Conservation (phyloP, 2,888 invertebrate species). For the Lasioglossum pauxillum region DNA sequence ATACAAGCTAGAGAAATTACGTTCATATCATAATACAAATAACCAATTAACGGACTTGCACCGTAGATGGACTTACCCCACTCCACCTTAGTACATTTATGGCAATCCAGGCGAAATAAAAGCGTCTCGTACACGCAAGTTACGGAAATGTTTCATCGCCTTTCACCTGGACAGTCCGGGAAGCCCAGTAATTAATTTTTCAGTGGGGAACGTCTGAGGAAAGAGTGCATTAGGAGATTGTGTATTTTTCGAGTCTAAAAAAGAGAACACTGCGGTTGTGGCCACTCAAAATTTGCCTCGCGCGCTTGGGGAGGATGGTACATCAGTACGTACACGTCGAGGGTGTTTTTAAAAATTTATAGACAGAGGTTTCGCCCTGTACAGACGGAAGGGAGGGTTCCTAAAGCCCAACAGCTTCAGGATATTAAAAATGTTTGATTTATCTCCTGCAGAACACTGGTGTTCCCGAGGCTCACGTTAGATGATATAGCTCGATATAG, state of each 20-base stretch:
- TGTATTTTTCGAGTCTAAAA: background rate
- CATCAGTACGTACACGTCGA: background rate
- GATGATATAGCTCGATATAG: too few species aligned
- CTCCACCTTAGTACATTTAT: background rate
- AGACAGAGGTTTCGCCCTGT: background rate
- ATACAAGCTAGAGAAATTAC: too few species aligned
- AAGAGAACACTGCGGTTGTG: background rate
- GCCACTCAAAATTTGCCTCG: background rate
- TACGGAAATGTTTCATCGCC: background rate
- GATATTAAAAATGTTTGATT: background rate
- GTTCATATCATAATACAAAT: too few species aligned
- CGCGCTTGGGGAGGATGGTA: background rate
- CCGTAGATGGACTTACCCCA: too few species aligned
- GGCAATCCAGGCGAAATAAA: background rate
- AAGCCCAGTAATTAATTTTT: background rate
- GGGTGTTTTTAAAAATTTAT: background rate
- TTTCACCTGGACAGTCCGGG: background rate
- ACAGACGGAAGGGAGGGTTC: background rate
- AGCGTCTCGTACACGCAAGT: background rate
- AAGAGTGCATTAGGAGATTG: slow-evolving; percentile 3
- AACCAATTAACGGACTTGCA: too few species aligned
- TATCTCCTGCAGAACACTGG: background rate
- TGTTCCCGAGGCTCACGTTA: background rate
- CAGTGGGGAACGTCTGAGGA: background rate
- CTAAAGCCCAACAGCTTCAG: background rate